Evolutionary conservation across 2,113 vertebrate species (phyloP), one percentile per base, ranked within the genome.

Genomic region (Lutjanus erythropterus): DNA sequence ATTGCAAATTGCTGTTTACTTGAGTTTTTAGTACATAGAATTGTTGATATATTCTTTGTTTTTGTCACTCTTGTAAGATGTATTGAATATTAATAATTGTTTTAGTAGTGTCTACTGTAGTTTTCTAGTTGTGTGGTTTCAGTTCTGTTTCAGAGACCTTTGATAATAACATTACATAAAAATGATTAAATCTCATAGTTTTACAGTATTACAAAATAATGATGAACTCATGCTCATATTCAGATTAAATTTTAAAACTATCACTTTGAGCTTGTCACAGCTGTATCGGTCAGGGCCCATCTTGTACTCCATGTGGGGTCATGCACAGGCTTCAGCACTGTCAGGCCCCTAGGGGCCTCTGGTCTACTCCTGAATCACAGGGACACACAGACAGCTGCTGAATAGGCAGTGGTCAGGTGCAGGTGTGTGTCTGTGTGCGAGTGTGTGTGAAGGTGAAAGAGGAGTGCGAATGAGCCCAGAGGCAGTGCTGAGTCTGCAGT

Each of bases 381-480:
- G 37, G 6, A 66, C 61, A 58, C 41, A 47, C 56, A 55, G 42
- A 61, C 62, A 71, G 27, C 60, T 78, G 83, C 88, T 90, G 83
- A 87, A 50, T 69, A 70, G 71, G 70, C 73, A 80, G 31, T 67
- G 65, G 64, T 75, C 73, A 55, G 56, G 61, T 83, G 44, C 27
- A 71, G 44, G 75, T 81, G 41, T 62, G 7, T 53, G 52, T 86
- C 4, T 46, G 56, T 81, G 62, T 64, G 74, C 1, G 21, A 21
- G n/a, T 58, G 27, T 72, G 79, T 76, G 68, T 83, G 82, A 86
- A 86, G 85, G 87, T 85, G 82, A 90, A 33, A 75, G 73, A 83
- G 67, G 62, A 86, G 86, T 83, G 50, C 58, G 44, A 75, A 74
- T 76, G 75, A 81, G 61, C 84, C 88, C 61, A 33, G 47, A 77